Evolutionary conservation across 2,113 vertebrate species (phyloP).

Genomic region (Brachyhypopomus gauderio): DNA sequence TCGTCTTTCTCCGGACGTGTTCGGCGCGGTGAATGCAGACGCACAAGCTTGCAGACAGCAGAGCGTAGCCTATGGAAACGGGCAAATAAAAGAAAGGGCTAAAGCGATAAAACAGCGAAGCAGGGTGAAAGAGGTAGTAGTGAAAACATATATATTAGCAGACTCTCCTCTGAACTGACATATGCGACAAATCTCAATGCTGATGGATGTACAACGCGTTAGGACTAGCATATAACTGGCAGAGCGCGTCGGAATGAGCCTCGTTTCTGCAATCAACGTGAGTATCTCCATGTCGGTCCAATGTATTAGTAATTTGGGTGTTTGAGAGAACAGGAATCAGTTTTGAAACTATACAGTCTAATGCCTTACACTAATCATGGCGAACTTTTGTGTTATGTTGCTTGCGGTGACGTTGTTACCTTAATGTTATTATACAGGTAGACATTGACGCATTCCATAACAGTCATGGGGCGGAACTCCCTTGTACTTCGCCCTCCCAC

Average conservation of each 20-base stretch:
- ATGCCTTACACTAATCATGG: too few species aligned
- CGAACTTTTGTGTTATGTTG: too few species aligned
- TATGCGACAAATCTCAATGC: too few species aligned
- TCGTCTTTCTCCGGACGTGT: constrained; percentile 46
- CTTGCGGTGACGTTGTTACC: constrained; percentile 14
- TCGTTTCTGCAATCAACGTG: constrained; percentile 43
- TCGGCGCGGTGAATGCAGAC: constrained; percentile 49
- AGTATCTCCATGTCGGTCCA: constrained; percentile 16
- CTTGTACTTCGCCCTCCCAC: too few species aligned
- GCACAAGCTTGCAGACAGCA: constrained; percentile 29
- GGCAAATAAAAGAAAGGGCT: not conserved
- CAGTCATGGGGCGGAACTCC: constrained; percentile 20
- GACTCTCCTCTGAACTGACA: too few species aligned
- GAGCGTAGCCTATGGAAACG: constrained; percentile 30
- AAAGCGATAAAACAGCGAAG: too few species aligned
- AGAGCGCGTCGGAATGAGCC: constrained; percentile 8
- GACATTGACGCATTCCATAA: constrained; percentile 44
- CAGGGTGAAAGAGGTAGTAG: too few species aligned
- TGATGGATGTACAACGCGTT: not conserved
- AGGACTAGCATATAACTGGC: not conserved
- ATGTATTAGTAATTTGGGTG: too few species aligned
- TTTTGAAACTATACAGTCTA: too few species aligned
- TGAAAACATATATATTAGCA: too few species aligned
- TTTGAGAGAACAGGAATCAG: too few species aligned
- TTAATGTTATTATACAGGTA: constrained; percentile 37